Conservation (phyloP, 2,888 invertebrate species). For the Serripes groenlandicus region DNA sequence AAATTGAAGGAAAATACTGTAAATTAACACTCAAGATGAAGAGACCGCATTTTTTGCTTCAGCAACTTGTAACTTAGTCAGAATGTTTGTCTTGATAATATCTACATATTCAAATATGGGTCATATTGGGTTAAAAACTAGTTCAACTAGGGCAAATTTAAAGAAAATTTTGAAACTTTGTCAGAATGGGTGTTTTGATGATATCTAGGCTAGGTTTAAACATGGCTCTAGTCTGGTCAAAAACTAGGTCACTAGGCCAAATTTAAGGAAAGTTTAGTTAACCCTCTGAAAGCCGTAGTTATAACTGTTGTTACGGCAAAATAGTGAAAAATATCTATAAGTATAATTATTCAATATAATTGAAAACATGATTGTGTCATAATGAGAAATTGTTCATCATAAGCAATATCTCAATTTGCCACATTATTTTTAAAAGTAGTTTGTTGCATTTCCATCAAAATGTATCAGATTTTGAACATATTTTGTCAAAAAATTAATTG, state of each 20-base stretch:
- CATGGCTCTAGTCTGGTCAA: no score
- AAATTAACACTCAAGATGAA: no score
- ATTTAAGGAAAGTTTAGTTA: no score
- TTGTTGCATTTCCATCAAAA: neutral
- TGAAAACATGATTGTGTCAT: neutral
- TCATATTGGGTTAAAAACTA: neutral
- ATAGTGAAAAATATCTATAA: no score
- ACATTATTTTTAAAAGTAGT: neutral
- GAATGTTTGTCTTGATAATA: neutral
- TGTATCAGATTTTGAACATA: no score
- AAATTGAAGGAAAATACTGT: no score
- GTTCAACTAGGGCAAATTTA: neutral
- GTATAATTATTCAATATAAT: no score
- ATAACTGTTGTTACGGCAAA: no score
- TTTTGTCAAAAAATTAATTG: no score
- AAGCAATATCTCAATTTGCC: neutral
- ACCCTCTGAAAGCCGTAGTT: no score
- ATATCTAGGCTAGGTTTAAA: no score
- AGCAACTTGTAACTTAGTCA: neutral
- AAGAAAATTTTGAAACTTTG: neutral
- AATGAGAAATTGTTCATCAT: neutral
- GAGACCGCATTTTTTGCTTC: neutral
- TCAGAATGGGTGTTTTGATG: neutral
- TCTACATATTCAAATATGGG: neutral
- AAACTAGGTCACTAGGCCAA: no score